Conservation (phyloP, 1,140 invertebrate species). For the Euwallacea similis region DNA sequence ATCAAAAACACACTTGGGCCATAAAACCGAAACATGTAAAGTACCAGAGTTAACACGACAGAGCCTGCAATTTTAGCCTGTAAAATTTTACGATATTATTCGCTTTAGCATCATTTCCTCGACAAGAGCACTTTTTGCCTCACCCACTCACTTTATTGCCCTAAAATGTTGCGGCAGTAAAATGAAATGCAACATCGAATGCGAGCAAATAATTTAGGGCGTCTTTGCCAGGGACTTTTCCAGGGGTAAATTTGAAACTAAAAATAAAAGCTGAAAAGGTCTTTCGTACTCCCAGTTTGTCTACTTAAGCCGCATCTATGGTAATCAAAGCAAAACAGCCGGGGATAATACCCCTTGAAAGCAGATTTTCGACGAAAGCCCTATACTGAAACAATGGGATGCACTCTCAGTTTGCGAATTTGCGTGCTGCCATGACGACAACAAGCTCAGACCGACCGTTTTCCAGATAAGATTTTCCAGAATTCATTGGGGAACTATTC, state of each 20-base stretch:
- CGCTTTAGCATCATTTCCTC: constrained; percentile 7
- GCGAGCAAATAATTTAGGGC: not conserved
- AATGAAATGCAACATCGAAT: constrained; percentile 6
- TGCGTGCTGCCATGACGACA: constrained; percentile 4
- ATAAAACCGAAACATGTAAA: too few species aligned
- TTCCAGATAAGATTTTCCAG: constrained; percentile 4
- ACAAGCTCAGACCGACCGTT: not conserved
- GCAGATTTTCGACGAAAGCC: not conserved
- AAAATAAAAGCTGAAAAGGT: too few species aligned
- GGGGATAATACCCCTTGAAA: not conserved
- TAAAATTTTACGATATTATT: constrained; percentile 18
- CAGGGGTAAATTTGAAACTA: too few species aligned
- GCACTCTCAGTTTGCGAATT: constrained; percentile 6
- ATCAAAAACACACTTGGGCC: too few species aligned
- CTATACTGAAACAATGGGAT: constrained; percentile 1
- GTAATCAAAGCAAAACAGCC: not conserved
- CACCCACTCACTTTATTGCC: constrained; percentile 1
- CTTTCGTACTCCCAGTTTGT: too few species aligned
- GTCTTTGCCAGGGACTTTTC: too few species aligned
- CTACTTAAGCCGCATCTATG: too few species aligned
- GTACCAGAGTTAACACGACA: too few species aligned
- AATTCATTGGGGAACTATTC: not conserved
- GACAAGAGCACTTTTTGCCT: constrained; percentile 5
- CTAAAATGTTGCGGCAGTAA: not conserved
- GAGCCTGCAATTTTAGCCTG: constrained; percentile 4